phyloP scores from a whole-genome alignment of 2,888 invertebrate genomes.

The Dryococelus australis region DNA sequence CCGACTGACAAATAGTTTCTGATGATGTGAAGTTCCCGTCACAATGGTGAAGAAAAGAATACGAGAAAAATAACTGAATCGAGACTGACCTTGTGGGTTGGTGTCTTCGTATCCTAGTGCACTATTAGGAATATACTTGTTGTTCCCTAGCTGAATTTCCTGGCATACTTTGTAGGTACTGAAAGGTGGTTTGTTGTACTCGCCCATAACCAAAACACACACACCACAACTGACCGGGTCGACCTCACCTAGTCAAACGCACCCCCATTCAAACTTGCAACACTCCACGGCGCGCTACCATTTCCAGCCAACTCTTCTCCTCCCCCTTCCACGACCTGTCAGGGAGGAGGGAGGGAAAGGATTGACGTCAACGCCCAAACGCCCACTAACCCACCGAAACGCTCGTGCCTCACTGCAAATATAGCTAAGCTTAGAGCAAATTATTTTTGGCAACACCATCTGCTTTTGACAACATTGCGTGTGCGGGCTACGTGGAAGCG shows the following conservation, averaged over 20 bases:
- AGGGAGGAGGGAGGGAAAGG: neutral
- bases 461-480: slow-evolving; percentile 44
- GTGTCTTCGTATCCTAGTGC: neutral
- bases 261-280: slow-evolving; percentile 2
- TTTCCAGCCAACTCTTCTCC: slow-evolving; percentile 28
- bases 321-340: neutral
- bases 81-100: slow-evolving; percentile 31
- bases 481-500: slow-evolving; percentile 32
- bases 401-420: slow-evolving; percentile 40
- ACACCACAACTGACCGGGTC: neutral
- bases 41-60: too few species aligned
- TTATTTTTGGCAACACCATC: slow-evolving; percentile 46
- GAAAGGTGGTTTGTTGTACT: slow-evolving; percentile 44
- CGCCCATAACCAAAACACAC: slow-evolving; percentile 42
- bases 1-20: too few species aligned
- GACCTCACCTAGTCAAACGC: neutral
- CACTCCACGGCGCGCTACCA: slow-evolving; percentile 2
- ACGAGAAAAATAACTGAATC: neutral
- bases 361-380: neutral
- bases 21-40: too few species aligned
- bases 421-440: slow-evolving; percentile 42
- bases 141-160: slow-evolving; percentile 55
- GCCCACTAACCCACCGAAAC: neutral
- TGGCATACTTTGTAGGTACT: slow-evolving; percentile 56
- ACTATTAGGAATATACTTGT: neutral